phyloP scores from a whole-genome alignment of 1,140 invertebrate species.

The Chymomyza costata region DNA sequence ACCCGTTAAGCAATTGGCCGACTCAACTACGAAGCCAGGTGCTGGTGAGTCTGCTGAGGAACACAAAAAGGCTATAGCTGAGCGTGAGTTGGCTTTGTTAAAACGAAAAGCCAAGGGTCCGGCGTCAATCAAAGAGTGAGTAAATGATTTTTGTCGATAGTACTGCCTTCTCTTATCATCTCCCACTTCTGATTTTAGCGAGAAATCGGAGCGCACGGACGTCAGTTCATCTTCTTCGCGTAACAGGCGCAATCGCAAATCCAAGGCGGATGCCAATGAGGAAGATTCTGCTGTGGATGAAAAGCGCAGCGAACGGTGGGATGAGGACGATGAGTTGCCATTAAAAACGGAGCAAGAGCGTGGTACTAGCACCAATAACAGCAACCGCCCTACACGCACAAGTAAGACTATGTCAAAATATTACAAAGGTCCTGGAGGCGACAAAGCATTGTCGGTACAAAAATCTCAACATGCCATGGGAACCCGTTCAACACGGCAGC shows the following conservation, averaged over 20 bases:
- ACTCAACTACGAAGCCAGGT: slow-evolving; percentile 56
- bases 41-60: slow-evolving; percentile 51
- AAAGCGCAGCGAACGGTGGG: slow-evolving; percentile 43
- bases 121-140: slow-evolving; percentile 44
- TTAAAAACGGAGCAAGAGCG: slow-evolving; percentile 43
- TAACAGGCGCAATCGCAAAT: slow-evolving; percentile 42
- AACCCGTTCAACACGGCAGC: slow-evolving; percentile 52
- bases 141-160: background rate
- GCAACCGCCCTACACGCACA: slow-evolving; percentile 48
- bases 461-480: slow-evolving; percentile 60
- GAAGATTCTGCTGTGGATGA: slow-evolving; percentile 48
- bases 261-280: slow-evolving; percentile 29
- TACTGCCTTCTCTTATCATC: background rate
- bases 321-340: slow-evolving; percentile 58
- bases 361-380: slow-evolving; percentile 8
- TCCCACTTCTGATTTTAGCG: slow-evolving; percentile 27
- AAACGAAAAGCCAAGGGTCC: slow-evolving; percentile 32
- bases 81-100: slow-evolving; percentile 48
- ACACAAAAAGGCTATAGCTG: slow-evolving; percentile 59
- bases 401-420: slow-evolving; percentile 71
- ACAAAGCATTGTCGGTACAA: slow-evolving; percentile 17
- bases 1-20: slow-evolving; percentile 49
- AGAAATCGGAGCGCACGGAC: slow-evolving; percentile 49
- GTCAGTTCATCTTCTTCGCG: slow-evolving; percentile 57
- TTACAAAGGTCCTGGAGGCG: slow-evolving; percentile 55